These are phyloP conservation scores for Xenentodon cancila DNA, from an alignment of 2,797 vertebrate genomes.

Conservation along the genomic window DNA sequence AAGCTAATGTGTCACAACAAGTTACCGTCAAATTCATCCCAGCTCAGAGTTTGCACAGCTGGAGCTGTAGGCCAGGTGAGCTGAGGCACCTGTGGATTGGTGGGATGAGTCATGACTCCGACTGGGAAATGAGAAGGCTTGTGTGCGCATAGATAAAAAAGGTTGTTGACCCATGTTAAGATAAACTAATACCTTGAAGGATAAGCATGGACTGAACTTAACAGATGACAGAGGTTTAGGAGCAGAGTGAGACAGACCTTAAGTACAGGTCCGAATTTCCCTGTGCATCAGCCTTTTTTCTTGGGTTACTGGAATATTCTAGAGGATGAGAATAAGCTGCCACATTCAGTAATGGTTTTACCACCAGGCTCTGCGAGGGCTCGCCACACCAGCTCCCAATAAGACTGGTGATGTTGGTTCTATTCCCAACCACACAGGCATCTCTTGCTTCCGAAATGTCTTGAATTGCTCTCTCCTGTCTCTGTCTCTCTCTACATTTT, in stretches of 20 bases:
- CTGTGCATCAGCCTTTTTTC: constrained; percentile 79
- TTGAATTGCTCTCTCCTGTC: constrained; percentile 59
- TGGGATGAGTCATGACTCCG: constrained; percentile 42
- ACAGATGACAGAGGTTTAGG: constrained; percentile 45
- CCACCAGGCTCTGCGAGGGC: constrained; percentile 70
- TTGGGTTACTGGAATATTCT: constrained; percentile 77
- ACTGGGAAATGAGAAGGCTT: constrained; percentile 45
- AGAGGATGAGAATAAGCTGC: constrained; percentile 64
- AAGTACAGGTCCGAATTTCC: constrained; percentile 72
- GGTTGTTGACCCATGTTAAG: constrained; percentile 38
- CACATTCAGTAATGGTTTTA: constrained; percentile 78
- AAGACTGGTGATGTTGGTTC: constrained; percentile 73
- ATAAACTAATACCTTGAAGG: constrained; percentile 24
- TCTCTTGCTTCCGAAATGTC: constrained; percentile 77
- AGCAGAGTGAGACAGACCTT: constrained; percentile 57
- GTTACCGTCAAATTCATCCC: constrained; percentile 50
- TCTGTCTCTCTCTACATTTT: constrained; percentile 29
- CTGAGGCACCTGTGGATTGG: constrained; percentile 44
- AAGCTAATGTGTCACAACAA: constrained; percentile 41
- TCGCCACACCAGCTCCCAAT: constrained; percentile 65
- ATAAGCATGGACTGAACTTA: constrained; percentile 26
- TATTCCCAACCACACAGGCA: constrained; percentile 77
- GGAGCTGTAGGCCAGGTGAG: constrained; percentile 55
- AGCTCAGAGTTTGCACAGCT: constrained; percentile 61
- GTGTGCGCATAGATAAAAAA: constrained; percentile 42